These are phyloP conservation scores for Apostichopus californicus DNA, from an alignment of 35 echinoderm and acorn worm species.

Conservation along the genomic window DNA sequence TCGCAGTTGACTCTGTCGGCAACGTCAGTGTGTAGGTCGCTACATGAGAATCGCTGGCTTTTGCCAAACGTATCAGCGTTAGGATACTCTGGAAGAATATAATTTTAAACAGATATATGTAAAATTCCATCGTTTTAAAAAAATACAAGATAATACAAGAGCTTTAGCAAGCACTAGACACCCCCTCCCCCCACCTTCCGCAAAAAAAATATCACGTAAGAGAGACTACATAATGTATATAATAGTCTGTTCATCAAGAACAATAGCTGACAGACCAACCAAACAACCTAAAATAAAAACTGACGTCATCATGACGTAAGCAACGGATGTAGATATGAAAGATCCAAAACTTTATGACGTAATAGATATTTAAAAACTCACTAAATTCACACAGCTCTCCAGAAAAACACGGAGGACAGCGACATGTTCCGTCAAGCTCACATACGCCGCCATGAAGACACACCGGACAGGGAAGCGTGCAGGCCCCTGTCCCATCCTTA, in stretches of 20 bases:
- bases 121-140: not conserved
- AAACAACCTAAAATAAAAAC: not conserved
- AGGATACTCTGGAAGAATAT: not conserved
- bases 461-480: not conserved
- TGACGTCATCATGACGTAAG: not conserved
- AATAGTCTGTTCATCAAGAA: too few relatives aligned
- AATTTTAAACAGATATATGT: not conserved
- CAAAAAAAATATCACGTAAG: too few relatives aligned
- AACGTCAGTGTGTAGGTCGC: not conserved
- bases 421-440: conserved; percentile 44
- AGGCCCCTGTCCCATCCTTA: not conserved
- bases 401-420: conserved; percentile 32
- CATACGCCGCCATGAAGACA: conserved; percentile 27
- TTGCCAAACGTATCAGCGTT: not conserved
- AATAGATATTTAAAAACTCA: not conserved
- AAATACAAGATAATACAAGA: too few relatives aligned
- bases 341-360: not conserved
- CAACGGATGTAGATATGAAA: not conserved
- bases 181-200: too few relatives aligned
- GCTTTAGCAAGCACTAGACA: too few relatives aligned
- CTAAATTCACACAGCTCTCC: conserved; percentile 6
- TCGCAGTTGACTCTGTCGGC: conserved; percentile 15
- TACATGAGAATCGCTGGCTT: not conserved
- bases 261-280: too few relatives aligned
- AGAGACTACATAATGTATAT: too few relatives aligned